phyloP scores from a whole-genome alignment of 2,113 vertebrate species.

The Hylia prasina region DNA sequence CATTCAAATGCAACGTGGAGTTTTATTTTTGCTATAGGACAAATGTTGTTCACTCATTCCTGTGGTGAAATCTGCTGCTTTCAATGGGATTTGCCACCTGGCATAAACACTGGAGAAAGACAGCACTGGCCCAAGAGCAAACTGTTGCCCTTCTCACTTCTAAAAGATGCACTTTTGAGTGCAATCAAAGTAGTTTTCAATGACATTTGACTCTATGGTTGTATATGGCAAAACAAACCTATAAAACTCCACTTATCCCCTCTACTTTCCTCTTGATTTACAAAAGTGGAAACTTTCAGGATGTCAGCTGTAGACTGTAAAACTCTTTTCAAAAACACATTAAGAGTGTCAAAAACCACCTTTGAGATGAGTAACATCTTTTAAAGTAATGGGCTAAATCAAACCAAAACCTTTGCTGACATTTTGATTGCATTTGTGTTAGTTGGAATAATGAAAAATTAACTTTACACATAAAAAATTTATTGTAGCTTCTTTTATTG shows the following conservation, averaged over 20 bases:
- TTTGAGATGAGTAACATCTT: slow-evolving; percentile 43
- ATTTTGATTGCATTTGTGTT: slow-evolving; percentile 58
- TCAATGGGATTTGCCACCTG: not conserved
- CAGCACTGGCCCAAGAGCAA: not conserved
- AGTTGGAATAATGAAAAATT: slow-evolving; percentile 61
- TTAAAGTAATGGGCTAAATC: slow-evolving; percentile 60
- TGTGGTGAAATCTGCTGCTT: not conserved
- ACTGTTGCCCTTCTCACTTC: not conserved
- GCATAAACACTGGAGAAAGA: not conserved
- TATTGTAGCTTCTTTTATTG: slow-evolving; percentile 49
- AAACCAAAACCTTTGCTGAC: slow-evolving; percentile 54
- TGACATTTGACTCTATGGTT: not conserved
- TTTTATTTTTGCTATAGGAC: not conserved
- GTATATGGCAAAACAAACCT: not conserved
- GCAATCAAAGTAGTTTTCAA: not conserved
- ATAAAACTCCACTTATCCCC: not conserved
- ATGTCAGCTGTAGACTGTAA: slow-evolving; percentile 9
- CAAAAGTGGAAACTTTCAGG: slow-evolving; percentile 23
- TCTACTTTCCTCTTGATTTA: not conserved
- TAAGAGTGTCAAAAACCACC: slow-evolving; percentile 50
- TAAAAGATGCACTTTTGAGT: not conserved
- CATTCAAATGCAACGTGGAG: not conserved
- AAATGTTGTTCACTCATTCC: not conserved
- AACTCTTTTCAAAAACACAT: slow-evolving; percentile 42
- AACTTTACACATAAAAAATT: slow-evolving; percentile 66